These are phyloP conservation scores for Mustela nigripes DNA, from an alignment of 2,113 vertebrate species.

Conservation along the genomic window DNA sequence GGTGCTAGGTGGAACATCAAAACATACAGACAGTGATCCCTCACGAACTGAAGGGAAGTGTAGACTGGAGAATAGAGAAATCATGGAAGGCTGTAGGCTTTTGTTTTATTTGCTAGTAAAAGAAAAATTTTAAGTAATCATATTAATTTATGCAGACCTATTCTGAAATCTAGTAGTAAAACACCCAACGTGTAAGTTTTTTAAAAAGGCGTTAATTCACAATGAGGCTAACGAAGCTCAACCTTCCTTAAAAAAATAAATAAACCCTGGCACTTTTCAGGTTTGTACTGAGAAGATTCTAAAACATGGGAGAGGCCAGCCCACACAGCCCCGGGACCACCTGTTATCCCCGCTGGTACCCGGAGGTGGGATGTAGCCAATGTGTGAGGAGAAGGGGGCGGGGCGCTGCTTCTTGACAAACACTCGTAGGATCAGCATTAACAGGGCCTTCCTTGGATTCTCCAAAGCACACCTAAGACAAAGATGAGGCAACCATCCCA, in stretches of 20 bases:
- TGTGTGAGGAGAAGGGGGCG: not conserved
- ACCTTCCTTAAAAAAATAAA: constrained; percentile 4
- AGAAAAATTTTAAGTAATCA: constrained; percentile 19
- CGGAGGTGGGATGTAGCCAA: not conserved
- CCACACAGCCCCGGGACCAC: not conserved
- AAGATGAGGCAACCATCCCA: not conserved
- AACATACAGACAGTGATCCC: not conserved
- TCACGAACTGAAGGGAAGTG: not conserved
- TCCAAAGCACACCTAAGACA: constrained; percentile 14
- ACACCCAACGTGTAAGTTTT: not conserved
- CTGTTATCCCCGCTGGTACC: not conserved
- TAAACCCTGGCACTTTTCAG: not conserved
- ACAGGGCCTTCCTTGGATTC: not conserved
- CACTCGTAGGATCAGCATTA: not conserved
- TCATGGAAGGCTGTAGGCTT: not conserved
- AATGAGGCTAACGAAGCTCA: constrained; percentile 22
- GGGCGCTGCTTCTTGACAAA: not conserved
- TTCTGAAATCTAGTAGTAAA: constrained; percentile 50
- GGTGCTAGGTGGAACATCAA: not conserved
- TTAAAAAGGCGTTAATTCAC: constrained; percentile 31
- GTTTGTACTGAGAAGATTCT: constrained; percentile 14
- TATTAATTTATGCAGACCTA: not conserved
- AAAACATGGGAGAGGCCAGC: not conserved
- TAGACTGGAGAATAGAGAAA: not conserved
- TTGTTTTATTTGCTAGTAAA: not conserved